phyloP scores from a whole-genome alignment of 2,888 invertebrate genomes.

The Fragum fragum region DNA sequence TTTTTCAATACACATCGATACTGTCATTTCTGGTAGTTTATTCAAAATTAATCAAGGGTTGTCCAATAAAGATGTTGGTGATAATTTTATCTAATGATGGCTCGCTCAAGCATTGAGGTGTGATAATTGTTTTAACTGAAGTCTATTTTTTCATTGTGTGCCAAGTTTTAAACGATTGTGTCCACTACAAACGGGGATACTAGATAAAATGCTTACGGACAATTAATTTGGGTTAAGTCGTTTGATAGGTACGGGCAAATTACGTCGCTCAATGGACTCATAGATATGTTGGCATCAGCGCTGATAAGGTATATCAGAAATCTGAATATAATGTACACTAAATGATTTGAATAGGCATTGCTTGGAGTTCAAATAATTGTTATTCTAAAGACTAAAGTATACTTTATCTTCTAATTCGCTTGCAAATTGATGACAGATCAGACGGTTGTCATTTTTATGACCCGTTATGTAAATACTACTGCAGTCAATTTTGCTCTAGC shows the following conservation, averaged over 20 bases:
- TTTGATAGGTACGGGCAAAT: conserved; percentile 24
- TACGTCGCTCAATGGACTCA: conserved; percentile 1
- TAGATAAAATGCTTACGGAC: conserved; percentile 42
- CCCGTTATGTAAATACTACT: too few relatives aligned
- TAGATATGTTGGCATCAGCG: not conserved
- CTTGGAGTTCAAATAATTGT: too few relatives aligned
- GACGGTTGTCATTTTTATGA: too few relatives aligned
- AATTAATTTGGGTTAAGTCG: conserved; percentile 58
- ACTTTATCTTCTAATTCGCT: too few relatives aligned
- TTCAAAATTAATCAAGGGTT: not conserved
- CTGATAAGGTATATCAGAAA: not conserved
- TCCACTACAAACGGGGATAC: conserved; percentile 13
- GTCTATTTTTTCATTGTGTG: conserved; percentile 50
- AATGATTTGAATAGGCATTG: too few relatives aligned
- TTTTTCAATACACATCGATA: not conserved
- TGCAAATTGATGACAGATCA: too few relatives aligned
- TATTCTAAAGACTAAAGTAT: too few relatives aligned
- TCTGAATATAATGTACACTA: too few relatives aligned
- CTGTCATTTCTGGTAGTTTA: not conserved
- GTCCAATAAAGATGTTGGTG: not conserved
- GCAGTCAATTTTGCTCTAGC: too few relatives aligned
- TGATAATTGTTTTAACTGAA: conserved; percentile 41
- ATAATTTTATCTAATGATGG: conserved; percentile 38
- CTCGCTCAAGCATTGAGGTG: conserved; percentile 37
- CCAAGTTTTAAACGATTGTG: conserved; percentile 60